Percentiles rank a stretch among this genome's conserved stretches.
phyloP scores from a whole-genome alignment of 2,113 vertebrate genomes.

The Notechis scutatus region DNA sequence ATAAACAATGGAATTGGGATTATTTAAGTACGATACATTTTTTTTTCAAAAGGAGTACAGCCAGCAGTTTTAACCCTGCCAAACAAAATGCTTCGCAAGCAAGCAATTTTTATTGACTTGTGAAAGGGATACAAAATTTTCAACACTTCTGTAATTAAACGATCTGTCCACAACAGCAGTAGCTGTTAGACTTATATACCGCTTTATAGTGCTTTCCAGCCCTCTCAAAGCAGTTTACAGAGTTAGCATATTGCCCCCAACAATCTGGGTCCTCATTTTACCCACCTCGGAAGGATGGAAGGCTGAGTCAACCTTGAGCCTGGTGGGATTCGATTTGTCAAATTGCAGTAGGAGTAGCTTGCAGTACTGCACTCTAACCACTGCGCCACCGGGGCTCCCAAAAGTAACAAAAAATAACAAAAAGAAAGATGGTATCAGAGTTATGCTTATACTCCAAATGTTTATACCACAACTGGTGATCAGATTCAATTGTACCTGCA shows the following conservation, averaged over 20 bases:
- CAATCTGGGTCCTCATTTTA: too few relatives aligned
- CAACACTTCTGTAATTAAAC: conserved; percentile 1
- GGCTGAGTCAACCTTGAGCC: too few relatives aligned
- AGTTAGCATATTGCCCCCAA: too few relatives aligned
- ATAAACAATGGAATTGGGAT: background rate
- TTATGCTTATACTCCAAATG: conserved; percentile 4
- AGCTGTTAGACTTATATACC: too few relatives aligned
- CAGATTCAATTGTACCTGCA: background rate
- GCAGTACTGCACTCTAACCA: too few relatives aligned
- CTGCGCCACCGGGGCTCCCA: too few relatives aligned
- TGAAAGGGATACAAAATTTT: background rate
- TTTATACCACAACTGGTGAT: background rate
- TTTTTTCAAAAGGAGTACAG: background rate
- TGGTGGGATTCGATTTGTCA: too few relatives aligned
- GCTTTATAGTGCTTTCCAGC: too few relatives aligned
- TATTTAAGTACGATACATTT: background rate
- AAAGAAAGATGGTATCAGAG: background rate
- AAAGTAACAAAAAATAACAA: background rate
- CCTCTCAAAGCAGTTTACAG: too few relatives aligned
- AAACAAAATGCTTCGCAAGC: background rate
- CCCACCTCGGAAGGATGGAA: too few relatives aligned
- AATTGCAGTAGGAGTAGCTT: too few relatives aligned
- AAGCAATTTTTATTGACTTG: background rate
- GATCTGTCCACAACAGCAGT: background rate
- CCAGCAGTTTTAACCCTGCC: background rate